phyloP scores from a whole-genome alignment of 2,797 vertebrate species.

The Ptychobarbus kaznakovi region DNA sequence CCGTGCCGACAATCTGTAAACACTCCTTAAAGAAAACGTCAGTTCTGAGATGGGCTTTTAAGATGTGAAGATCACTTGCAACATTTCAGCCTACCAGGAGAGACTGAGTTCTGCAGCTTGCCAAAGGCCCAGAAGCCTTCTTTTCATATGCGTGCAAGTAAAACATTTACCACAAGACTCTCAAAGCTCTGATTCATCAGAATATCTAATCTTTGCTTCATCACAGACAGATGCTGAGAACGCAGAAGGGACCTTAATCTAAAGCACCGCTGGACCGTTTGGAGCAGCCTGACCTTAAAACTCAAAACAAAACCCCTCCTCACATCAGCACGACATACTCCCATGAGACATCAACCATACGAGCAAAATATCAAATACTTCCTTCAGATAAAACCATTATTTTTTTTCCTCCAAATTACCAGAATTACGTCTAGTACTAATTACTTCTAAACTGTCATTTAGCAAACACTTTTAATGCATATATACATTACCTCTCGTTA shows the following conservation, averaged over 20 bases:
- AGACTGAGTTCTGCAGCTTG: neutral
- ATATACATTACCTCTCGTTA: neutral
- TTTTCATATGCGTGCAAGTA: neutral
- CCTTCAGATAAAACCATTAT: neutral
- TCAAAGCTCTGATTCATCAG: constrained; percentile 20
- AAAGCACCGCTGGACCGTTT: neutral
- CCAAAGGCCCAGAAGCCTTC: neutral
- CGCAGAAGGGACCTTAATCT: neutral
- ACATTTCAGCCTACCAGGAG: neutral
- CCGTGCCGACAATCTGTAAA: neutral
- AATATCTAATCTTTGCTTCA: neutral
- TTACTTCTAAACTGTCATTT: neutral
- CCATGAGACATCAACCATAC: neutral
- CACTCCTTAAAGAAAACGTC: neutral
- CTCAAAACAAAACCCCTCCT: neutral
- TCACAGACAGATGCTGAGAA: constrained; percentile 12
- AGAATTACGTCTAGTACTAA: neutral
- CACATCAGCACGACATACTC: neutral
- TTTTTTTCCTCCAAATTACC: neutral
- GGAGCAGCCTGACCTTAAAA: neutral
- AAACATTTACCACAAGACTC: constrained; percentile 5
- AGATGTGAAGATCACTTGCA: neutral
- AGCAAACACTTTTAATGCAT: neutral
- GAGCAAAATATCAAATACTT: neutral
- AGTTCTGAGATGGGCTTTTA: neutral